Base-by-base conservation (phyloP, 2,113 vertebrate genomes). In the Nesoenas mayeri region DNA sequence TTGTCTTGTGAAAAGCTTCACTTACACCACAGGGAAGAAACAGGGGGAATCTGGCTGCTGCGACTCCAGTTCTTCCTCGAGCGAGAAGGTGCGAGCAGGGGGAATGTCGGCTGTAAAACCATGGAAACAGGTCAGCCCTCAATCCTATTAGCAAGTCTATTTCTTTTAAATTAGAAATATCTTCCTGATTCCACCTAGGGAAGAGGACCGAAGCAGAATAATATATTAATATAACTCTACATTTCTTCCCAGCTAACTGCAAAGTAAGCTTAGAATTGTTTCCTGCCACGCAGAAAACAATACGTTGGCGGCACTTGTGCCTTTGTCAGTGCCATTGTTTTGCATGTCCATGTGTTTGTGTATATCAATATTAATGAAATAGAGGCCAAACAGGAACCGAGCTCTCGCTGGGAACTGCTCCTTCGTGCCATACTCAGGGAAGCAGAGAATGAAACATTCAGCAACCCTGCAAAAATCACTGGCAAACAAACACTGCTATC, bases 391-490 rank as follows among this genome's bases (percentile, higher is more conserved):
- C 89, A 93, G 96, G 97, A 98, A 97, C 89, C 84, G 71, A 91
- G 79, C 54, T 71, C 66, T 70, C 71, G 91, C 97, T 98, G 98
- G 96, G 97, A 97, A 98, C 62, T 7, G 75, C 54, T 88, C 85
- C 88, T 70, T 22, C 73, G 6, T 65, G 64, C n/a, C 62, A 91
- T 97, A 97, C 97, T 86, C 97, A 98, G 81, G 97, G 91, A 97
- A 86, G 53, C 82, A 88, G 77, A 73, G 95, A 96, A 95, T 29
- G 91, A 92, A 97, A 96, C 60, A 77, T 79, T 87, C 64, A 26
- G 88, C 95, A 89, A 88, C 42, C 38, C 36, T 80, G 88, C 77
- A 79, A 79, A 75, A 95, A 58, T 21, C 72, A 82, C 56, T 92
- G 88, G 66, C 84, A 98, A 97, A 83, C 93, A 97, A 95, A 38